phyloP scores from a whole-genome alignment of 2,113 vertebrate species.

The Forbesichthys agassizii region DNA sequence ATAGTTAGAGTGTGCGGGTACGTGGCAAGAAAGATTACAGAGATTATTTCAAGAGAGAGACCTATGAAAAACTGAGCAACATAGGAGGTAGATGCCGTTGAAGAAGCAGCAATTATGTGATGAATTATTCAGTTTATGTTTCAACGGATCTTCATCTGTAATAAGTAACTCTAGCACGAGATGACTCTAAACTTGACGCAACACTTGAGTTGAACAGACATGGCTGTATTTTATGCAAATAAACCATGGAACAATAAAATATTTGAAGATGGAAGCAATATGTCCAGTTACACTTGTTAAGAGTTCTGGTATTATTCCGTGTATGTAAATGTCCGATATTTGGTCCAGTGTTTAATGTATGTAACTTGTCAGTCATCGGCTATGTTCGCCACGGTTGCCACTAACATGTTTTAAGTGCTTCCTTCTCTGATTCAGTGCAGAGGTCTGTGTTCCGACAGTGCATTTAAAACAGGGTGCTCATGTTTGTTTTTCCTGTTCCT shows the following conservation, averaged over 20 bases:
- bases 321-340: slow-evolving; percentile 21
- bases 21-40: slow-evolving; percentile 44
- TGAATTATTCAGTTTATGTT: slow-evolving; percentile 68
- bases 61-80: slow-evolving; percentile 37
- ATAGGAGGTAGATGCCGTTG: slow-evolving; percentile 46
- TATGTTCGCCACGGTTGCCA: slow-evolving; percentile 2
- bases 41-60: slow-evolving; percentile 45
- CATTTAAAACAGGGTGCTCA: slow-evolving; percentile 60
- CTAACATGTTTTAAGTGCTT: slow-evolving; percentile 67
- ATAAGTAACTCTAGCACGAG: slow-evolving; percentile 46
- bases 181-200: slow-evolving; percentile 18
- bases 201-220: slow-evolving; percentile 32
- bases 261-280: not conserved
- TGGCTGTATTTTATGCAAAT: slow-evolving; percentile 38
- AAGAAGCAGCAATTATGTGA: slow-evolving; percentile 69
- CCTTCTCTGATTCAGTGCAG: slow-evolving; percentile 47
- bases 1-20: slow-evolving; percentile 22
- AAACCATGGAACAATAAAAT: slow-evolving; percentile 11
- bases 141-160: slow-evolving; percentile 45
- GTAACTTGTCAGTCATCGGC: slow-evolving; percentile 11
- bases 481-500: slow-evolving; percentile 25
- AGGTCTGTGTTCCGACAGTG: slow-evolving; percentile 14
- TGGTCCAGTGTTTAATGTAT: slow-evolving; percentile 51
- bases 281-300: slow-evolving; percentile 17
- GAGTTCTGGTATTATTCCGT: not conserved